These are phyloP conservation scores for Nomada hirtipes DNA, from an alignment of 2,888 invertebrate species.

Conservation along the genomic window DNA sequence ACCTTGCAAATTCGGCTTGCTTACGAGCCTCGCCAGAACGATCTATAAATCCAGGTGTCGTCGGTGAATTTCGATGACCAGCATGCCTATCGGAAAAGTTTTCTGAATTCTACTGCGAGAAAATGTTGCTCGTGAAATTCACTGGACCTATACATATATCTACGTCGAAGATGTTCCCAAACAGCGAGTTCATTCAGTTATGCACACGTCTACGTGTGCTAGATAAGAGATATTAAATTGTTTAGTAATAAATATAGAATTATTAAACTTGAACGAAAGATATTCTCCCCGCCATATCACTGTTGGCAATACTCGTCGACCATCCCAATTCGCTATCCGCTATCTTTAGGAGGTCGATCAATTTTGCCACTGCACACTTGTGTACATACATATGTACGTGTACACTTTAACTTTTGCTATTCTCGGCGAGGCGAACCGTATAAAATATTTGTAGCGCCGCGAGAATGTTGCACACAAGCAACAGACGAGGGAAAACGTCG, in stretches of 20 bases:
- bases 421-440: conserved; percentile 68
- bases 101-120: not conserved
- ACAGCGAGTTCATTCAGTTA: not conserved
- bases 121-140: conserved; percentile 29
- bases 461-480: conserved; percentile 38
- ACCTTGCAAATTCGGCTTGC: not conserved
- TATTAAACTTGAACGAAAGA: too few relatives aligned
- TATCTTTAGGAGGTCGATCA: conserved; percentile 43
- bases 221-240: too few relatives aligned
- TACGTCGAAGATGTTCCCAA: not conserved
- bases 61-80: conserved; percentile 22
- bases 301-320: not conserved
- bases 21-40: conserved; percentile 39
- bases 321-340: not conserved
- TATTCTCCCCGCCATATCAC: too few relatives aligned
- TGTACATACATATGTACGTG: too few relatives aligned
- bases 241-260: too few relatives aligned
- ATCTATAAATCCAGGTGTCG: conserved; percentile 64
- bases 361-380: conserved; percentile 44
- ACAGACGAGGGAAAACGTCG: conserved; percentile 42
- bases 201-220: too few relatives aligned
- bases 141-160: not conserved
- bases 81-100: conserved; percentile 1
- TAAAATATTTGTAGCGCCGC: conserved; percentile 74
- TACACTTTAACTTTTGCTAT: conserved; percentile 13